Evolutionary conservation across 2,113 vertebrate species (phyloP).

Genomic region (Aplodontia rufa): DNA sequence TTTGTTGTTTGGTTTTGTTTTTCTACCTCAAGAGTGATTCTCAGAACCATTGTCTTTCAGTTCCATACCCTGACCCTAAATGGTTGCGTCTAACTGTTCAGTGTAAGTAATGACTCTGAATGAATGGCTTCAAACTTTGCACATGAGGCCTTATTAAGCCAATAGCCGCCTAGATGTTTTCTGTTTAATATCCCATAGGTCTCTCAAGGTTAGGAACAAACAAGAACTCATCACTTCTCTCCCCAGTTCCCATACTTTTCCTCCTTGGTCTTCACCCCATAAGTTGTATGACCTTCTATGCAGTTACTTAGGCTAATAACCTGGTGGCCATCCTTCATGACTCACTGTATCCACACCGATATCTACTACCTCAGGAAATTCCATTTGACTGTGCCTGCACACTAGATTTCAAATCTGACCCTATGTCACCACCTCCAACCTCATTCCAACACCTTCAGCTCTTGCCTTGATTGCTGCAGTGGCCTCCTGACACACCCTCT

Average conservation of each 20-base stretch:
- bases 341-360: not conserved
- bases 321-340: not conserved
- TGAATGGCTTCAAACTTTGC: not conserved
- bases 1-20: not conserved
- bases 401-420: not conserved
- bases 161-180: not conserved
- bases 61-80: not conserved
- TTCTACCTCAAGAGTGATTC: not conserved
- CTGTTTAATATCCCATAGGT: not conserved
- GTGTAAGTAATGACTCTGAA: slow-evolving; percentile 2
- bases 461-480: not conserved
- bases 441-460: not conserved
- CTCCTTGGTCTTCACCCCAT: not conserved
- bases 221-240: not conserved
- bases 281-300: not conserved
- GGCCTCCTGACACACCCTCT: not conserved
- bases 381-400: not conserved
- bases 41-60: not conserved
- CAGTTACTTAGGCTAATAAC: not conserved
- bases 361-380: not conserved
- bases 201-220: not conserved
- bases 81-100: not conserved
- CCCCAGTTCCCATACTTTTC: not conserved
- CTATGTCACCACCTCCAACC: not conserved
- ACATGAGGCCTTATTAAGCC: not conserved